Evolutionary conservation across 2,888 invertebrate genomes (phyloP).

Genomic region (Oscheius myriophilus): DNA sequence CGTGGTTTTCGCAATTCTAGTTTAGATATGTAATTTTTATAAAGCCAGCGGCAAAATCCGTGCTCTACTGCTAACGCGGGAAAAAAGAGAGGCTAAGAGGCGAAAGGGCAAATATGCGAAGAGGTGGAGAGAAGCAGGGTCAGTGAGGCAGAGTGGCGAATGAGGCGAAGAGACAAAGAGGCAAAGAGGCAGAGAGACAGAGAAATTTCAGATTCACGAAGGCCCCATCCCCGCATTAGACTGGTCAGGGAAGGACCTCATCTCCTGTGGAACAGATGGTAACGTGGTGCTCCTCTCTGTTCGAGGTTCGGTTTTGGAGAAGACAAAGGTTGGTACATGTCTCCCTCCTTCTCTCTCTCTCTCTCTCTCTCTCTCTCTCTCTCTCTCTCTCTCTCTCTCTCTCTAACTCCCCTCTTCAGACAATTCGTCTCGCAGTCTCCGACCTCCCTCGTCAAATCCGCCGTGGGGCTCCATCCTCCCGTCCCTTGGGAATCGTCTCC

Average conservation of each 20-base stretch:
- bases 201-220: constrained; percentile 22
- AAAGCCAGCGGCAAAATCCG: no score
- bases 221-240: constrained; percentile 16
- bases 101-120: no score
- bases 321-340: constrained; percentile 13
- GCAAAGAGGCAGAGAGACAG: no score
- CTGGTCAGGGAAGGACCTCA: constrained; percentile 10
- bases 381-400: not conserved
- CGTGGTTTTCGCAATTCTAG: no score
- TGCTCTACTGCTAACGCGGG: no score
- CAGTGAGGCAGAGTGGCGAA: no score
- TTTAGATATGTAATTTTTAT: no score
- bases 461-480: constrained; percentile 5
- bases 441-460: constrained; percentile 24
- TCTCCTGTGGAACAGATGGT: constrained; percentile 21
- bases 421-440: constrained; percentile 8
- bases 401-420: not conserved
- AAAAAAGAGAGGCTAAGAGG: no score
- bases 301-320: constrained; percentile 16
- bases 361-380: not conserved
- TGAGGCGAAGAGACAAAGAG: no score
- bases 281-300: constrained; percentile 2
- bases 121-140: no score
- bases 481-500: constrained; percentile 19
- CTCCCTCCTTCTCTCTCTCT: not conserved